Conservation (phyloP, 2,888 invertebrate species). For the Pteria penguin region DNA sequence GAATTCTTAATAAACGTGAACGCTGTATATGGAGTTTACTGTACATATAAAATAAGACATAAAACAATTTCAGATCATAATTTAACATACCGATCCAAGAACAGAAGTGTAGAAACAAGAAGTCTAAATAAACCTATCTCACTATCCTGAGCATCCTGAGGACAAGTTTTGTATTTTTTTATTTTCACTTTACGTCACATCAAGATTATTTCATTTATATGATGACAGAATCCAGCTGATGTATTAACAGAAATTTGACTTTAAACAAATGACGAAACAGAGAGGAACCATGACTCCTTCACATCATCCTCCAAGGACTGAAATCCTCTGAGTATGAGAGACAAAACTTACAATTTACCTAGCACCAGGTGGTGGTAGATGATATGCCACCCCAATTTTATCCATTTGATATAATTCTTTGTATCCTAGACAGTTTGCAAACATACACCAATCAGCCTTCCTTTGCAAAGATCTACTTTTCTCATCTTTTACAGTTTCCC, state of each 20-base stretch:
- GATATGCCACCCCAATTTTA: conserved; percentile 64
- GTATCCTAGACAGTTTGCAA: conserved; percentile 71
- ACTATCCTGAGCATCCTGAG: no score
- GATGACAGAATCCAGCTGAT: neutral
- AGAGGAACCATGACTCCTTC: neutral
- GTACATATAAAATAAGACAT: no score
- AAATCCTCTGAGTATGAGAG: no score
- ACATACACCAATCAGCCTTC: conserved; percentile 69
- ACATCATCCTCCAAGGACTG: neutral
- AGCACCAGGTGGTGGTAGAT: conserved; percentile 76
- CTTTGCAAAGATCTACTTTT: conserved; percentile 44
- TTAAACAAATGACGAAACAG: neutral
- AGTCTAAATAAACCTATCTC: no score
- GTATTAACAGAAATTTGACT: neutral
- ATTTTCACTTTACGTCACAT: no score
- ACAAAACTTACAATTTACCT: no score
- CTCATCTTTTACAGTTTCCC: conserved; percentile 64
- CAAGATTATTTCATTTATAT: neutral
- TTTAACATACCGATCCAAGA: no score
- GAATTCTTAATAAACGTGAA: no score
- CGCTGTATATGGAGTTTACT: no score
- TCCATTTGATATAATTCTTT: conserved; percentile 73
- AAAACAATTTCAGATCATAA: no score
- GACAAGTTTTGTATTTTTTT: no score
- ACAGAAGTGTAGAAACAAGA: no score